Base-by-base conservation (phyloP, 2,888 invertebrate genomes). In the Sphaerophoria rueppellii region DNA sequence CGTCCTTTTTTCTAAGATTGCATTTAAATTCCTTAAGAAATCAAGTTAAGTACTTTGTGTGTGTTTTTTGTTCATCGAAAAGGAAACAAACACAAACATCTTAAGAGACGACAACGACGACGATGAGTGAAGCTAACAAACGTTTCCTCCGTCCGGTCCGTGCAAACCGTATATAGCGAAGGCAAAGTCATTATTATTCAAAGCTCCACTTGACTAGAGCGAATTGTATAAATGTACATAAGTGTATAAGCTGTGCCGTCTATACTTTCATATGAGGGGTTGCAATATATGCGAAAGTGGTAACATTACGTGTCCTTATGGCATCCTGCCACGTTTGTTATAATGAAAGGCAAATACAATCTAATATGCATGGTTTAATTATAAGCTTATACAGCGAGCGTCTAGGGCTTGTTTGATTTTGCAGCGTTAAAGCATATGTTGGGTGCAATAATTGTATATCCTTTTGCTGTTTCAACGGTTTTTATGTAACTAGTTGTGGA, bases 311-410 rank as follows among this genome's bases (percentile, higher is more conserved):
- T 81, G 77, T 77, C 83, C 80, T 70, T 76, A 80, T 72, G 69
- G 67, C 63, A 65, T 81, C 40, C 57, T 77, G 80, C 85, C 80
- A 77, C 76, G 81, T 81, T 81, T 24, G 24, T 24, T 24, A 24
- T 24, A 85, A 85, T 80, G 80, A 81, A 85, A 81, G 50, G 48
- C 81, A 85, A 85, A 85, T 60, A 80, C 77, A 76, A 85, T 85
- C 72, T 70, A 80, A 85, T 77, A 85, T 85, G 69, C 76, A 85
- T 85, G 85, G 76, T 73, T 85, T 85, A 85, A 85, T 85, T 85
- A 85, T 85, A 85, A 81, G 76, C 85, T 65, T 63, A 73, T 80
- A 43, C 12, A 24, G 24, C 24, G 1, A 24, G 24, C 80, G 80
- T 79, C 73, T 85, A 77, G 73, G 67, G 69, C 77, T 43, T 85